phyloP scores from a whole-genome alignment of 2,113 vertebrate genomes.

The Hippocampus barbouri region DNA sequence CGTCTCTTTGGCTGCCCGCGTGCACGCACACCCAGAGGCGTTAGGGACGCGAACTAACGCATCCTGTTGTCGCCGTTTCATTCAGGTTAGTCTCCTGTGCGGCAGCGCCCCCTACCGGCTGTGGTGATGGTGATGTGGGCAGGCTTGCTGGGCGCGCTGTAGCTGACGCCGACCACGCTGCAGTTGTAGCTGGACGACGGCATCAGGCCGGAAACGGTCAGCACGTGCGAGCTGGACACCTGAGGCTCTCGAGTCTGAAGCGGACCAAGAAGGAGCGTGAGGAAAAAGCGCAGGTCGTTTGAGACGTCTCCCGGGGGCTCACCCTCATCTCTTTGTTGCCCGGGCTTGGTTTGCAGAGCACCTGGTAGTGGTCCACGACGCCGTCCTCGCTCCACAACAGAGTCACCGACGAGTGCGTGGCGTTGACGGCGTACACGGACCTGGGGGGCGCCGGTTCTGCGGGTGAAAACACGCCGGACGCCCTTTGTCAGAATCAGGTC shows the following conservation, averaged over 20 bases:
- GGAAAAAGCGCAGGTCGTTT: too few species aligned
- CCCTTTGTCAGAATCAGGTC: not conserved
- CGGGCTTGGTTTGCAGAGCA: slow-evolving; percentile 77
- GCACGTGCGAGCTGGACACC: slow-evolving; percentile 77
- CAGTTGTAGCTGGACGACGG: slow-evolving; percentile 91
- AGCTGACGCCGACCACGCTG: slow-evolving; percentile 87
- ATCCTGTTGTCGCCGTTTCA: not conserved
- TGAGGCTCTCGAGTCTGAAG: slow-evolving; percentile 74
- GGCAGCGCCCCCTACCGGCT: slow-evolving; percentile 69
- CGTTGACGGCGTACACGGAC: slow-evolving; percentile 86
- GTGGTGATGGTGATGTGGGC: slow-evolving; percentile 83
- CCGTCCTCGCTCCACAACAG: slow-evolving; percentile 94
- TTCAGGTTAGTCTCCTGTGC: not conserved
- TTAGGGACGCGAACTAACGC: not conserved
- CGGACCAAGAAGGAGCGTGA: not conserved
- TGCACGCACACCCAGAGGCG: not conserved
- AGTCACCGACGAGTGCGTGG: slow-evolving; percentile 86
- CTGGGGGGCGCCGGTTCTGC: slow-evolving; percentile 89
- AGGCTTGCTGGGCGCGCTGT: slow-evolving; percentile 81
- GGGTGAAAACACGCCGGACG: not conserved
- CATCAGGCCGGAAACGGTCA: slow-evolving; percentile 80
- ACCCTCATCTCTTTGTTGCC: slow-evolving; percentile 75
- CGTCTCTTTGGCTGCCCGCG: slow-evolving; percentile 82
- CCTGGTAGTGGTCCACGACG: slow-evolving; percentile 88
- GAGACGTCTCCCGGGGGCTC: not conserved